Evolutionary conservation across 2,797 vertebrate genomes (phyloP), one percentile per base, ranked within the genome.

Genomic region (Macrochelys suwanniensis): DNA sequence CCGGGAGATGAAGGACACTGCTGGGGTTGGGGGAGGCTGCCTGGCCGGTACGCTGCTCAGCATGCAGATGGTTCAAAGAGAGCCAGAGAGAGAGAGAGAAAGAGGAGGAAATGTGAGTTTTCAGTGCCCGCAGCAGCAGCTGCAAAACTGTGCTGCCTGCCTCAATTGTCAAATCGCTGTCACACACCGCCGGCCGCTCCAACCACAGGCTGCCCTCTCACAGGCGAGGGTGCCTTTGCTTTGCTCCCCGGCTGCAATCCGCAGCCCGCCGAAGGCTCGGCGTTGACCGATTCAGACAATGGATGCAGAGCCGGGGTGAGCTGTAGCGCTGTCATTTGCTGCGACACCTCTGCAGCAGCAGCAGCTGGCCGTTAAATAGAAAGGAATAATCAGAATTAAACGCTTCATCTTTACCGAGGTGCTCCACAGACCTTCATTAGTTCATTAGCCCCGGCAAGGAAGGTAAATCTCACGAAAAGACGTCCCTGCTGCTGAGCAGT

Each of bases 311-410:
- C 49, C 0, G 50, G 56, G 23, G 9, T 1, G 37, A 8, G 17
- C 7, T 0, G 59, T 16, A 51, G 7, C 37, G 1, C 2, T 0
- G n/a, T 0, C 50, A 15, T 54, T 26, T 6, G 0, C 2, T 54
- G 45, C 54, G 51, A 6, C 49, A 37, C 42, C 2, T 77, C 1
- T 2, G 49, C 53, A 31, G 26, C 76, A 16, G 8, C 4, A 49
- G 47, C 49, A 6, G 77, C 45, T 10, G 15, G 31, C 77, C 33
- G 6, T 25, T 11, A 13, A 28, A 79, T 21, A 17, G 16, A n/a
- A 31, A 45, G 45, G 26, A 6, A 7, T 0, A 37, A 83, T 51
- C 82, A 37, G 47, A 7, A 79, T 77, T 26, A 26, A 5, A 2
- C 6, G 23, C 28, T 45, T 50, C 23, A 1, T 74, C 61, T 54